Evolutionary conservation across 2,888 invertebrate genomes (phyloP).

Genomic region (Eilema caniola): DNA sequence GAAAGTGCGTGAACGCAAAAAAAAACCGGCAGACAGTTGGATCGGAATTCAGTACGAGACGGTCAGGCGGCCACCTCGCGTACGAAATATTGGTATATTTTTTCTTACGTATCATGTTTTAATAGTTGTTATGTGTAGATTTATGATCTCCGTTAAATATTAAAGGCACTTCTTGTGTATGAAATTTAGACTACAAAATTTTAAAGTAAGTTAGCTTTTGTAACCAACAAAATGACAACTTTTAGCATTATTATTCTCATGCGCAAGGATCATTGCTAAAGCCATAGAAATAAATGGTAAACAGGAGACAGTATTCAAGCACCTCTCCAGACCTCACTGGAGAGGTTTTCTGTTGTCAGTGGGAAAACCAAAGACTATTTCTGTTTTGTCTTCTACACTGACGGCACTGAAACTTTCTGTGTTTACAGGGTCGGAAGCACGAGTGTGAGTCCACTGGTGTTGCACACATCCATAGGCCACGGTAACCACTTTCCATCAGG

Average conservation of each 20-base stretch:
- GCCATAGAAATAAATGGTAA: too few relatives aligned
- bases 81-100: slow-evolving; percentile 36
- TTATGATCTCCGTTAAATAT: background rate
- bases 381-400: too few relatives aligned
- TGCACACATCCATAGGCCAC: too few relatives aligned
- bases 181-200: background rate
- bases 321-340: too few relatives aligned
- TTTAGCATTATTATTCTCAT: background rate
- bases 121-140: background rate
- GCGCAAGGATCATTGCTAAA: too few relatives aligned
- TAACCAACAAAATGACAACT: background rate
- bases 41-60: slow-evolving; percentile 66
- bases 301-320: too few relatives aligned
- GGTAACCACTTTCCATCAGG: too few relatives aligned
- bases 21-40: slow-evolving; percentile 65
- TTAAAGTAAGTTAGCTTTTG: background rate
- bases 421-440: too few relatives aligned
- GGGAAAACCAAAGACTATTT: too few relatives aligned
- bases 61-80: slow-evolving; percentile 45
- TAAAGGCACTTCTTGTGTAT: background rate
- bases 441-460: too few relatives aligned
- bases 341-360: too few relatives aligned
- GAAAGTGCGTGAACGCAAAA: slow-evolving; percentile 81
- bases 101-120: slow-evolving; percentile 6
- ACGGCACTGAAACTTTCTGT: too few relatives aligned